phyloP scores from a whole-genome alignment of 2,113 vertebrate genomes.

The Sander vitreus region DNA sequence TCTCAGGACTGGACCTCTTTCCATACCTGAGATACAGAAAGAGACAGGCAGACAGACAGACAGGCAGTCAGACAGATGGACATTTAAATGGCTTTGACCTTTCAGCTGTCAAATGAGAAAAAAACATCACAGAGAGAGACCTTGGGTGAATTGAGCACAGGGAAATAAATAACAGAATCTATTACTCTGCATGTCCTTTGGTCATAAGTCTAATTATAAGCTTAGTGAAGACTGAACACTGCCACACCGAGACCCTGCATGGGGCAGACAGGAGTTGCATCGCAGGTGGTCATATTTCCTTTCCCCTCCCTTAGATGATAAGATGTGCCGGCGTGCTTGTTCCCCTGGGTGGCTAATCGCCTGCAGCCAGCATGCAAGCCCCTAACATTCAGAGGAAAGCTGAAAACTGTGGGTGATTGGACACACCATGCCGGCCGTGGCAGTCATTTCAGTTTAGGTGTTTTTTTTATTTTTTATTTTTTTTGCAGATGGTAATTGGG shows the following conservation, averaged over 20 bases:
- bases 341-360: slow-evolving; percentile 24
- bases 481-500: slow-evolving; percentile 17
- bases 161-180: neutral
- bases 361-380: slow-evolving; percentile 34
- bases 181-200: slow-evolving; percentile 14
- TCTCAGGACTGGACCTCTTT: slow-evolving; percentile 94
- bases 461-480: neutral
- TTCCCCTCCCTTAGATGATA: slow-evolving; percentile 68
- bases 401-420: slow-evolving; percentile 30
- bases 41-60: neutral
- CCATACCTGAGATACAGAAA: slow-evolving; percentile 88
- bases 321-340: slow-evolving; percentile 12
- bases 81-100: neutral
- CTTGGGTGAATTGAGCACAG: neutral
- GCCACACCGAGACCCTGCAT: slow-evolving; percentile 12
- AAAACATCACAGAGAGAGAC: neutral
- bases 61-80: neutral
- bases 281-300: slow-evolving; percentile 50
- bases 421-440: neutral
- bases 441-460: slow-evolving; percentile 1
- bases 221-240: slow-evolving; percentile 8
- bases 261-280: slow-evolving; percentile 31
- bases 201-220: slow-evolving; percentile 27
- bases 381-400: slow-evolving; percentile 55
- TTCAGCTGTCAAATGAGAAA: neutral